Evolutionary conservation across 2,113 vertebrate genomes (phyloP).

Genomic region (Barnardius zonarius): DNA sequence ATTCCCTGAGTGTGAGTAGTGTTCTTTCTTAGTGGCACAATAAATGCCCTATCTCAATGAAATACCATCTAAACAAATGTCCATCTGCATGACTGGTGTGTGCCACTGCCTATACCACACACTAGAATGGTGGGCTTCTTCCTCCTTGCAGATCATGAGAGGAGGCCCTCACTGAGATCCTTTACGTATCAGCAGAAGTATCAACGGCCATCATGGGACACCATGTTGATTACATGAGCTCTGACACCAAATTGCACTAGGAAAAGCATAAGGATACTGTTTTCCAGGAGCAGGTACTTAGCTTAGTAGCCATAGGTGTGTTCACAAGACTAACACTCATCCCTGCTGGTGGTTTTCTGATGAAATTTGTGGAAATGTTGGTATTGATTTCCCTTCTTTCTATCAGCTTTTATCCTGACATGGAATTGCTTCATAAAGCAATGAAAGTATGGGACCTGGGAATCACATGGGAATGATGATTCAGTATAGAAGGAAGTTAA

Average conservation of each 20-base stretch:
- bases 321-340: neutral
- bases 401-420: neutral
- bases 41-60: neutral
- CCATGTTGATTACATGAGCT: neutral
- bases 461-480: neutral
- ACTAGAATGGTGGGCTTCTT: neutral
- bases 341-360: neutral
- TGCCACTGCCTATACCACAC: neutral
- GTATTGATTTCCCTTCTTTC: neutral
- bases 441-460: neutral
- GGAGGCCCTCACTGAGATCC: neutral
- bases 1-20: neutral
- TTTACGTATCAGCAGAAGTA: neutral
- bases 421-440: neutral
- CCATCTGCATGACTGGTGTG: neutral
- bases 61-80: neutral
- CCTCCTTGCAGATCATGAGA: neutral
- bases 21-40: neutral
- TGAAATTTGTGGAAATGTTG: neutral
- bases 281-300: neutral
- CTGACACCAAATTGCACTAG: neutral
- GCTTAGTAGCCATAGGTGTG: neutral
- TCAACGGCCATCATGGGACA: neutral
- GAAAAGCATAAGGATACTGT: neutral
- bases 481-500: neutral